These are phyloP conservation scores for Egretta garzetta DNA, from an alignment of 2,113 vertebrate species.

Conservation along the genomic window DNA sequence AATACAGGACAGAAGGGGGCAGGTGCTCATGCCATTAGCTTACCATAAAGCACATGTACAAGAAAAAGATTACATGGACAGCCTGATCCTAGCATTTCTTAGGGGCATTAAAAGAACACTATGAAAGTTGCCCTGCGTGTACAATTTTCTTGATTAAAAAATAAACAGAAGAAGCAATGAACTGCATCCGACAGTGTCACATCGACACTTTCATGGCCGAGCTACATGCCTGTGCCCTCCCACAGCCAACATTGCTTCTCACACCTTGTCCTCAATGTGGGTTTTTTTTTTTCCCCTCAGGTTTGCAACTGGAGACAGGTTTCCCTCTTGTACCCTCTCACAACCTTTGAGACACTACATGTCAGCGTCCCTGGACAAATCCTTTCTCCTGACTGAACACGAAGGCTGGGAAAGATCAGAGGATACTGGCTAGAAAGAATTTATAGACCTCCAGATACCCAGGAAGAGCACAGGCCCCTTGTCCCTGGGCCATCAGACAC, in stretches of 20 bases:
- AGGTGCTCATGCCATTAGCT: not conserved
- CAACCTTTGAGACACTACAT: not conserved
- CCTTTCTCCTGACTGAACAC: not conserved
- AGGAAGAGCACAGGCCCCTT: not conserved
- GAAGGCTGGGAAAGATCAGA: not conserved
- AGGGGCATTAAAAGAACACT: not conserved
- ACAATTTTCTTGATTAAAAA: slow-evolving; percentile 25
- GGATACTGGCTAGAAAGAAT: not conserved
- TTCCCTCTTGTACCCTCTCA: not conserved
- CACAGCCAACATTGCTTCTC: not conserved
- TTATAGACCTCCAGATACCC: not conserved
- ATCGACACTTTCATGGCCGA: not conserved
- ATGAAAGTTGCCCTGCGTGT: not conserved
- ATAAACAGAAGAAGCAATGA: not conserved
- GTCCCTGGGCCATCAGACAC: not conserved
- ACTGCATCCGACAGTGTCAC: not conserved
- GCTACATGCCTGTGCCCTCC: not conserved
- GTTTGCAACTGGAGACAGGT: not conserved
- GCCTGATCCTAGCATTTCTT: not conserved
- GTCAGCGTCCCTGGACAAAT: rapidly evolving
- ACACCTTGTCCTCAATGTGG: not conserved
- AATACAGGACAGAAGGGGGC: not conserved
- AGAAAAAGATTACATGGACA: not conserved
- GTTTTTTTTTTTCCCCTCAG: not conserved
- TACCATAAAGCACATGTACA: not conserved